Conservation (phyloP, 2,113 vertebrate species). For the Cinclus cinclus region DNA sequence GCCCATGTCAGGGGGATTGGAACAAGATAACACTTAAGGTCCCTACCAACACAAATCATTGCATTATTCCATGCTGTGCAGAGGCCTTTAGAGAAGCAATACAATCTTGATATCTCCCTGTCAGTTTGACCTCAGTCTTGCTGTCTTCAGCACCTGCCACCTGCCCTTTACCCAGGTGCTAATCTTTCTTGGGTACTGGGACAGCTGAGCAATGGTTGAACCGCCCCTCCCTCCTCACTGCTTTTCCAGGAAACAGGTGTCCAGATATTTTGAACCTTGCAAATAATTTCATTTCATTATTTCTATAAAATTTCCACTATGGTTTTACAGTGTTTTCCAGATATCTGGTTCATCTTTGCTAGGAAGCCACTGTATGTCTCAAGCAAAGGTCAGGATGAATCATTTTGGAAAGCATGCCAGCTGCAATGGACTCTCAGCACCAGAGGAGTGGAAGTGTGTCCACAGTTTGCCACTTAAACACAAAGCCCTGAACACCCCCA, state of each 20-base stretch:
- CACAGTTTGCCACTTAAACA: neutral
- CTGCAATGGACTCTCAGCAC: neutral
- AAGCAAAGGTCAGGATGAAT: slow-evolving; percentile 15
- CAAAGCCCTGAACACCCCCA: neutral
- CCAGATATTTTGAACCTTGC: neutral
- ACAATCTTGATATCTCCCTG: neutral
- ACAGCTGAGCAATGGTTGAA: neutral
- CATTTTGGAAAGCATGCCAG: neutral
- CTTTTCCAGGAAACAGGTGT: slow-evolving; percentile 27
- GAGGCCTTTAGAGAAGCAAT: neutral
- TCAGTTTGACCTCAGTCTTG: neutral
- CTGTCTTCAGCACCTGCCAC: neutral
- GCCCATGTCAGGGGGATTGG: neutral
- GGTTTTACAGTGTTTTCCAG: neutral
- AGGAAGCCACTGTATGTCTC: neutral
- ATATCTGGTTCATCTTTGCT: neutral
- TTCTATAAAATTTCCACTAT: neutral
- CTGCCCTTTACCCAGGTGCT: neutral
- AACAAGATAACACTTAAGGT: neutral
- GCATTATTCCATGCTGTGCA: neutral
- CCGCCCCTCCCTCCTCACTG: fast-evolving
- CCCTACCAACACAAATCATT: neutral
- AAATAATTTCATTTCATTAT: neutral
- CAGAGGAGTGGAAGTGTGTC: neutral
- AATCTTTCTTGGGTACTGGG: neutral